Base-by-base conservation (phyloP, 1,140 invertebrate genomes). In the Hetaerina americana region DNA sequence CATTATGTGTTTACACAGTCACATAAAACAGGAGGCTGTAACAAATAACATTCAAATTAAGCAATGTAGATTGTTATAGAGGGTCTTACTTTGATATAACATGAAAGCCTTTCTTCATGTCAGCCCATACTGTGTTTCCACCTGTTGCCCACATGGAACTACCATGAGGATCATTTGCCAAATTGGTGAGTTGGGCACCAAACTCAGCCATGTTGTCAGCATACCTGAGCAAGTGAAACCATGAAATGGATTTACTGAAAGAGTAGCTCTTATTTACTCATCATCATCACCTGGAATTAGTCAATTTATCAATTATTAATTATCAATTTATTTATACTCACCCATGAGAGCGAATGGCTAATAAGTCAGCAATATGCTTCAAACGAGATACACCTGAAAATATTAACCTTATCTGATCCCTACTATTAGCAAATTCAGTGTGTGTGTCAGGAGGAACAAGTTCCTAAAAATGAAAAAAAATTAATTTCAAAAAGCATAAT, bases 391-490 rank as follows among this genome's bases (percentile, higher is more conserved):
- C 81, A 57, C 86, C 85, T 5, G 80, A 77, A 28, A 84, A 81
- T 74, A 88, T 84, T 49, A 86, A 80, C 26, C 81, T 78, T 66
- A 89, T 85, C 72, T 88, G 86, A 70, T 88, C 86, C 72, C 86
- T 81, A 73, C 85, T 88, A 72, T 84, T 85, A 0, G 84, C 81
- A 74, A 88, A 85, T 78, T 89, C 87, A 18, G 82, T 84, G 24
- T 85, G 81, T 2, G 85, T 87, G 76, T 88, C 87, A 69, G 85
- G 82, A 6, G 87, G 87, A 26, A 88, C 86, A 66, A 89, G 74
- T 74, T 89, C 87, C 81, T 82, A 68, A 28, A 12, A n/a, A 24
- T n/a, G n/a, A n/a, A n/a, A n/a, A n/a, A n/a, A n/a, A n/a, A n/a
- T n/a, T n/a, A n/a, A n/a, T n/a, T n/a, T n/a, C n/a, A n/a, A n/a